Percentiles rank a stretch among this genome's conserved stretches.
Evolutionary conservation across 2,113 vertebrate genomes (phyloP).

Genomic region (Pseudorectes ferrugineus): DNA sequence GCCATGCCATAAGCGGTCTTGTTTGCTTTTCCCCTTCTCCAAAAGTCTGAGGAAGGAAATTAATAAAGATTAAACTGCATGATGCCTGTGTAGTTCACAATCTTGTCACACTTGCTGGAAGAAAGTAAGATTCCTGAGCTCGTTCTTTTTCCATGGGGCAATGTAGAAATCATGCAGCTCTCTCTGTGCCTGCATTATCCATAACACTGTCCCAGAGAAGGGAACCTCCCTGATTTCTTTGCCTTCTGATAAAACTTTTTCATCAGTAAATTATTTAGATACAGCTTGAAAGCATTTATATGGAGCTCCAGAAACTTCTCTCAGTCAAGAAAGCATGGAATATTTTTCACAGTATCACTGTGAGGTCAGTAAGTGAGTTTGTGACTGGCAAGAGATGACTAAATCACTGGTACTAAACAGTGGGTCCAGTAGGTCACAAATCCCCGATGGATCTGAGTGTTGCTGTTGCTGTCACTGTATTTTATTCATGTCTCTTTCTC

Average conservation of each 20-base stretch:
- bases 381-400: neutral
- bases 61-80: neutral
- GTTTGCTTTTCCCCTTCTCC: neutral
- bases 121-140: neutral
- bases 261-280: neutral
- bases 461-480: neutral
- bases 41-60: neutral
- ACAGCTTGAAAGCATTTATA: neutral
- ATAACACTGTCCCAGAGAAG: neutral
- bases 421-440: neutral
- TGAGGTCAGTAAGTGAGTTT: neutral
- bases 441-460: neutral
- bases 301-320: neutral
- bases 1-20: neutral
- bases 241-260: neutral
- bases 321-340: neutral
- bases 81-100: neutral
- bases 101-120: neutral
- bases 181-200: neutral
- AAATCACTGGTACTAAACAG: neutral
- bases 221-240: neutral
- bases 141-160: neutral
- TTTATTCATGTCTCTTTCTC: neutral
- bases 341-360: neutral
- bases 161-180: neutral